Conservation (phyloP, 1,140 invertebrate genomes). For the Plodia interpunctella region DNA sequence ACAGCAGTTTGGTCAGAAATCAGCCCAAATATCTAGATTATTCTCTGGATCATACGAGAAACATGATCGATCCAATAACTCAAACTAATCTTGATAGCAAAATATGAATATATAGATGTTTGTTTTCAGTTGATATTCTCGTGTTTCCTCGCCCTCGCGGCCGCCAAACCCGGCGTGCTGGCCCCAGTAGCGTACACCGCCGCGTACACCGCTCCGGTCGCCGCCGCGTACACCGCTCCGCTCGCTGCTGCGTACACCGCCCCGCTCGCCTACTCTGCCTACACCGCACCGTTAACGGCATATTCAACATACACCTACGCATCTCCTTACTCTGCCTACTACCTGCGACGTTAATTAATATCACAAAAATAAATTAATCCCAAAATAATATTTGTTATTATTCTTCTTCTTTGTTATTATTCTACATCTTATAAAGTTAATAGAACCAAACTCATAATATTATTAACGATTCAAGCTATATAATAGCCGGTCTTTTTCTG, state of each 20-base stretch:
- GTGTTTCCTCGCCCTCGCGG: slow-evolving; percentile 19
- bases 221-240: slow-evolving; percentile 26
- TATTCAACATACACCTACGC: slow-evolving; percentile 30
- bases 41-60: too few species aligned
- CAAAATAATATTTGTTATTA: too few species aligned
- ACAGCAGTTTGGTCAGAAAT: too few species aligned
- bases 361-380: background rate
- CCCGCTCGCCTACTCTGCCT: slow-evolving; percentile 27
- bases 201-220: slow-evolving; percentile 12
- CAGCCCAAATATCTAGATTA: too few species aligned
- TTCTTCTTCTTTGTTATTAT: too few species aligned
- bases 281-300: slow-evolving; percentile 20
- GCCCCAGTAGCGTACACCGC: slow-evolving; percentile 15
- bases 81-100: too few species aligned
- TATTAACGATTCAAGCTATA: too few species aligned
- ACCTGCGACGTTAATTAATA: slow-evolving; percentile 16
- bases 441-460: too few species aligned
- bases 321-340: slow-evolving; percentile 25
- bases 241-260: slow-evolving; percentile 32
- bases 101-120: too few species aligned
- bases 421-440: too few species aligned
- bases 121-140: slow-evolving; percentile 16
- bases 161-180: slow-evolving; percentile 20
- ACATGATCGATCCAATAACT: too few species aligned
- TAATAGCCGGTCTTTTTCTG: too few species aligned